phyloP scores from a whole-genome alignment of 2,797 vertebrate genomes.

The Pangasius larnaudii region DNA sequence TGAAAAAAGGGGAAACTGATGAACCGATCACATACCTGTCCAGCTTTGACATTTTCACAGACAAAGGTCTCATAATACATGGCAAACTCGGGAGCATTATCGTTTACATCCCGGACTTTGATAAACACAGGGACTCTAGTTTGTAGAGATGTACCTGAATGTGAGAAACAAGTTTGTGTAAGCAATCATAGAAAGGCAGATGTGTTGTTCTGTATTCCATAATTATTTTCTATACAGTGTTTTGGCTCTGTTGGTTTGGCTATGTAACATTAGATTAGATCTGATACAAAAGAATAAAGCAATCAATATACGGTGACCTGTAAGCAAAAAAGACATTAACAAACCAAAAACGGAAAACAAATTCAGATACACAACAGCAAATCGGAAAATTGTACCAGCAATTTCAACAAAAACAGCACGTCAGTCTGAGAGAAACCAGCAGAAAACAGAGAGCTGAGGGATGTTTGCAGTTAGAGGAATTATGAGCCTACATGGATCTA shows the following conservation, averaged over 20 bases:
- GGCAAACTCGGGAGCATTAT: slow-evolving; percentile 96
- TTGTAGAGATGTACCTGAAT: slow-evolving; percentile 89
- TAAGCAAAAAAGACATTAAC: neutral
- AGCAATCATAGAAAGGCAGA: slow-evolving; percentile 15
- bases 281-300: neutral
- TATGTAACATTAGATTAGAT: neutral
- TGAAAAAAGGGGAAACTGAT: slow-evolving; percentile 3
- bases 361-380: neutral
- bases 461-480: neutral
- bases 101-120: slow-evolving; percentile 94
- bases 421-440: neutral
- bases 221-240: neutral
- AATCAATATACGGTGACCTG: neutral
- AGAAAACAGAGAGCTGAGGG: neutral
- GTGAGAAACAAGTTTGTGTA: slow-evolving; percentile 41
- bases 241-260: neutral
- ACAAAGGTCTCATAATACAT: slow-evolving; percentile 97
- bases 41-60: slow-evolving; percentile 94
- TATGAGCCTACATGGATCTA: neutral
- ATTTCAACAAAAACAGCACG: neutral
- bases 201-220: neutral
- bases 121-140: slow-evolving; percentile 92
- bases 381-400: neutral
- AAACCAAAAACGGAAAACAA: neutral
- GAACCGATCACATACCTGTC: slow-evolving; percentile 76